Conservation (phyloP, 2,113 vertebrate species). For the Phasianus colchicus region DNA sequence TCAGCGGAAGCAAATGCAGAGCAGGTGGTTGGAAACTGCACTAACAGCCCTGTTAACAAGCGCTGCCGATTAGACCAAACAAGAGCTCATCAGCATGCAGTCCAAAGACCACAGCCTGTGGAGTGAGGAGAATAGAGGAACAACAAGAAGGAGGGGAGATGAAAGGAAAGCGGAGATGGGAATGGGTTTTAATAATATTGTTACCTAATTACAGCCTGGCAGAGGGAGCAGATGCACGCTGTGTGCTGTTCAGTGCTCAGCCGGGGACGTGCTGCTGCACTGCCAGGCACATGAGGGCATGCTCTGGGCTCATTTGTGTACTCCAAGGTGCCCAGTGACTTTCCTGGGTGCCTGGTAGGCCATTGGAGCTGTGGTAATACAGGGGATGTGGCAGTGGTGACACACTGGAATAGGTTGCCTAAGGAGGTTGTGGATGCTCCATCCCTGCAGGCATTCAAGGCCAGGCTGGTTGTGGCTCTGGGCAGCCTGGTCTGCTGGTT, state of each 20-base stretch:
- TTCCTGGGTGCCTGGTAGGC: too few species aligned
- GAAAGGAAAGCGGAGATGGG: slow-evolving; percentile 39
- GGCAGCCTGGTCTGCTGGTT: too few species aligned
- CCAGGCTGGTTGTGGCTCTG: too few species aligned
- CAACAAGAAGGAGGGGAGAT: slow-evolving; percentile 9
- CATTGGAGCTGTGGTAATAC: rapidly evolving
- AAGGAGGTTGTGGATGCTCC: too few species aligned
- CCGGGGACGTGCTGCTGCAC: background rate
- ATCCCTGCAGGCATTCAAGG: too few species aligned
- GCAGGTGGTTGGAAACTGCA: slow-evolving; percentile 21
- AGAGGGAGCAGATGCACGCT: slow-evolving; percentile 37
- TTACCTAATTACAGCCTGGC: slow-evolving; percentile 42
- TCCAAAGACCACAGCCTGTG: background rate
- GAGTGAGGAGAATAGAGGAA: slow-evolving; percentile 7
- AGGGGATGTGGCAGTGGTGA: background rate
- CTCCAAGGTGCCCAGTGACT: too few species aligned
- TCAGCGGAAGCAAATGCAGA: background rate
- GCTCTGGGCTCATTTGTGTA: too few species aligned
- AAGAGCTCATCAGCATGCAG: slow-evolving; percentile 48
- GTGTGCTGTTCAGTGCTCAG: background rate
- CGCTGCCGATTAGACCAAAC: slow-evolving; percentile 17
- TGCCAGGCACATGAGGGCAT: too few species aligned
- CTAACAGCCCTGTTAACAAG: slow-evolving; percentile 19
- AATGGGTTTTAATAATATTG: slow-evolving; percentile 55
- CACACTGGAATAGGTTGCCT: too few species aligned